phyloP scores from a whole-genome alignment of 2,888 invertebrate genomes.

The Cristatella mucedo region DNA sequence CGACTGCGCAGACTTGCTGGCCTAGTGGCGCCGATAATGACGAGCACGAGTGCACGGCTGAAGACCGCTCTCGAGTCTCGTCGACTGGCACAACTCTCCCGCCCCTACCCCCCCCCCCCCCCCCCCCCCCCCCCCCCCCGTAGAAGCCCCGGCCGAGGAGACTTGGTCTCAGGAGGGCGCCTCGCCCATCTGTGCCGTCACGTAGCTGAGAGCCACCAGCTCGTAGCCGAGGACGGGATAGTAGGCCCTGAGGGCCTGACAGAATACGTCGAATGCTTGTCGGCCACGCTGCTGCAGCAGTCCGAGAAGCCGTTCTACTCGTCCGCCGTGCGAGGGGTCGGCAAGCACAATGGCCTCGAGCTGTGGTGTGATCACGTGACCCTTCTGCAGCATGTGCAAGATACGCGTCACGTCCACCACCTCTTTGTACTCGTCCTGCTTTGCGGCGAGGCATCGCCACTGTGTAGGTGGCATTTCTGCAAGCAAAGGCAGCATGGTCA shows the following conservation, averaged over 20 bases:
- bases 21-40: no score
- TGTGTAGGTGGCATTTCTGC: slow-evolving; percentile 5
- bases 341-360: slow-evolving; percentile 6
- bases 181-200: not conserved
- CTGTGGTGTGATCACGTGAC: slow-evolving; percentile 4
- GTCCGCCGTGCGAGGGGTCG: slow-evolving; percentile 1
- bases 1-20: no score
- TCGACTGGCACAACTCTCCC: no score
- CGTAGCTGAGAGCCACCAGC: not conserved
- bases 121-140: no score
- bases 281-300: slow-evolving; percentile 4
- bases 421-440: slow-evolving; percentile 2
- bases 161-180: no score
- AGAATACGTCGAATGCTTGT: slow-evolving; percentile 7
- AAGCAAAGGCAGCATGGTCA: no score
- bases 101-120: no score
- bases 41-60: no score
- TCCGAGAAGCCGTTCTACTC: slow-evolving; percentile 5
- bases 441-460: slow-evolving; percentile 5
- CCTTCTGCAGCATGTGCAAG: slow-evolving; percentile 6
- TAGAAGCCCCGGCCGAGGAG: no score
- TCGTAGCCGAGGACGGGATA: slow-evolving; percentile 7
- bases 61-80: no score
- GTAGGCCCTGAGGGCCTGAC: slow-evolving; percentile 1
- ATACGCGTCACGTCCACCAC: slow-evolving; percentile 6